Base-by-base conservation (phyloP, 37 sponge, comb jelly and placozoan species). In the Spongilla lacustris region DNA sequence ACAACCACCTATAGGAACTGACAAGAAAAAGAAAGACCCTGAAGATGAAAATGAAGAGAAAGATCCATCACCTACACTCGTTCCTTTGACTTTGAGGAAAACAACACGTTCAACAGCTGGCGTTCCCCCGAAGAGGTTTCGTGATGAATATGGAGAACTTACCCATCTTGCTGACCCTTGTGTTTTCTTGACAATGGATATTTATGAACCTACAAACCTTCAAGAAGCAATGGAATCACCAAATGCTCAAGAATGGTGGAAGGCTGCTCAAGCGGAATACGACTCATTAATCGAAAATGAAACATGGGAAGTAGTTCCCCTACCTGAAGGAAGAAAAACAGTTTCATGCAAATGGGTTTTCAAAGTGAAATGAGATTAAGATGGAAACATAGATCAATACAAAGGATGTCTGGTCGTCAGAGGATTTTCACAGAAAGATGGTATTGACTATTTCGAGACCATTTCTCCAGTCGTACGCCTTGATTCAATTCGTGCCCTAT, bases 281-380 rank as follows among this genome's bases (percentile, higher is more conserved):
- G 35, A 79, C 30, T 89, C 89, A 50, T 72, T 89, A 17, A 75
- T 85, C 29, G 81, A 90, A 24, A 85, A 90, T 80, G 76, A 85
- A 2, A 81, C 66, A 2, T 90, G 85, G 90, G 85, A 84, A 21
- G 70, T 89, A 8, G 84, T 83, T 4, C 68, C 77, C 9, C 58
- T 78, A 21, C 89, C 84, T 0, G 24, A 8, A 19, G 90, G 86
- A 49, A 48, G 81, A 49, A 85, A 85, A 29, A 24, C 81, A 19
- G 41, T 90, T 68, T 85, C 82, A 4, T 67, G 90, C 70, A 90
- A 73, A 66, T 84, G 85, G 90, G 81, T 90, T 2, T 89, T 72
- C 68, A 89, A 83, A 41, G 68, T 79, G 41, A 89, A 89, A 50
- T 46, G 48, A 26, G 75, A 50, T 1, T 36, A 50, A 28, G 75